Evolutionary conservation across 1,140 invertebrate species (phyloP).

Genomic region (Saccostrea cuccullata): DNA sequence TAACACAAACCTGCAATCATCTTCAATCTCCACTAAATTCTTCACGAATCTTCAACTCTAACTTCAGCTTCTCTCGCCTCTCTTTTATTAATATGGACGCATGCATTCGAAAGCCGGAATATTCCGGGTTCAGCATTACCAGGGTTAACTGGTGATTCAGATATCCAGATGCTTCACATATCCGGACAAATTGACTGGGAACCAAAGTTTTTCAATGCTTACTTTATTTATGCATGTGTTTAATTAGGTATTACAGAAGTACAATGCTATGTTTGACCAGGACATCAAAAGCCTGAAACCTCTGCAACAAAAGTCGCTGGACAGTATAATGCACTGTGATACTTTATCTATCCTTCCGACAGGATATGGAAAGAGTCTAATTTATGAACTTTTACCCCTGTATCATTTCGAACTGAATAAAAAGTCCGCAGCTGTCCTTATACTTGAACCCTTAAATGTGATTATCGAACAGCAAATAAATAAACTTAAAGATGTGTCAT

Average conservation of each 20-base stretch:
- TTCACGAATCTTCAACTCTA: constrained; percentile 70
- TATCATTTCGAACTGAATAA: background rate
- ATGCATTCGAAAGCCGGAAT: no score
- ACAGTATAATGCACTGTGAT: background rate
- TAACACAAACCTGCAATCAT: constrained; percentile 67
- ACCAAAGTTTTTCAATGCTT: no score
- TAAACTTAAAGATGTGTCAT: background rate
- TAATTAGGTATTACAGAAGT: no score
- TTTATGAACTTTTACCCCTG: constrained; percentile 19
- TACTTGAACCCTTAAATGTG: constrained; percentile 19
- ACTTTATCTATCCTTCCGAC: background rate
- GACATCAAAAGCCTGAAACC: no score
- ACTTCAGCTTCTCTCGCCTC: constrained; percentile 52
- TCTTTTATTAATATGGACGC: constrained; percentile 63
- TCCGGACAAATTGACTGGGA: no score
- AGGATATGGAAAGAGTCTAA: constrained; percentile 34
- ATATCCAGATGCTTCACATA: no score
- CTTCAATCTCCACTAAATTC: constrained; percentile 73
- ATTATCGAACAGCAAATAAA: background rate
- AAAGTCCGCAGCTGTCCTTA: background rate
- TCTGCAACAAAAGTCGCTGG: no score
- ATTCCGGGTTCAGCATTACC: no score
- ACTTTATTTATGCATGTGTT: no score
- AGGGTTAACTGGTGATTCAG: no score
- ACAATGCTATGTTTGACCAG: no score